phyloP scores from a whole-genome alignment of 2,113 vertebrate genomes.

The Cathartes aura region DNA sequence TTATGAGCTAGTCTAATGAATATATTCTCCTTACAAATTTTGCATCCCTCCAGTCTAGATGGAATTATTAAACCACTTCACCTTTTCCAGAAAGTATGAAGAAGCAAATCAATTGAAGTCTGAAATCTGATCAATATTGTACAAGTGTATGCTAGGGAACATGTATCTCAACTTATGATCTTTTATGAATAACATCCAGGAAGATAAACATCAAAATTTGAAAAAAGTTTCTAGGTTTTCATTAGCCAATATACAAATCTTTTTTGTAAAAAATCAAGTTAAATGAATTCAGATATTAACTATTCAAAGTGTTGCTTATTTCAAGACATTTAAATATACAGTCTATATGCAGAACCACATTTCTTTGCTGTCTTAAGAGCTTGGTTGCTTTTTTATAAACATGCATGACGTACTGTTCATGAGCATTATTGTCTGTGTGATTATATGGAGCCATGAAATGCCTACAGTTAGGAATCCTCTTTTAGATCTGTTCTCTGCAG shows the following conservation, averaged over 20 bases:
- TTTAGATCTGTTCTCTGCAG: not conserved
- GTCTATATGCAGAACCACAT: not conserved
- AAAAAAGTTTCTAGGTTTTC: not conserved
- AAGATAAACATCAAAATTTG: not conserved
- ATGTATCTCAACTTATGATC: not conserved
- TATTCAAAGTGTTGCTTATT: not conserved
- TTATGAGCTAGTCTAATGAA: not conserved
- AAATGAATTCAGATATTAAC: not conserved
- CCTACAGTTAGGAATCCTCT: not conserved
- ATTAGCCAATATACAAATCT: not conserved
- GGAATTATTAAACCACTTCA: not conserved
- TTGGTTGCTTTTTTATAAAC: not conserved
- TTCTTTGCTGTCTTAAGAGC: not conserved
- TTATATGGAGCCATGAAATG: not conserved
- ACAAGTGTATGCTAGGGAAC: not conserved
- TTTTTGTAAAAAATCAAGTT: not conserved
- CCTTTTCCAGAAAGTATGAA: not conserved
- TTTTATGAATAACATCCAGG: not conserved
- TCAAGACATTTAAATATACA: not conserved
- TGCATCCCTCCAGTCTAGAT: not conserved
- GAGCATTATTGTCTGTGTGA: not conserved
- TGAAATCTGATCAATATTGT: not conserved
- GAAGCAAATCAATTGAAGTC: not conserved
- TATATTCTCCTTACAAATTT: not conserved
- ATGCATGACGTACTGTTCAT: not conserved